phyloP scores from a whole-genome alignment of 2,888 invertebrate genomes.

The Xylota segnis region DNA sequence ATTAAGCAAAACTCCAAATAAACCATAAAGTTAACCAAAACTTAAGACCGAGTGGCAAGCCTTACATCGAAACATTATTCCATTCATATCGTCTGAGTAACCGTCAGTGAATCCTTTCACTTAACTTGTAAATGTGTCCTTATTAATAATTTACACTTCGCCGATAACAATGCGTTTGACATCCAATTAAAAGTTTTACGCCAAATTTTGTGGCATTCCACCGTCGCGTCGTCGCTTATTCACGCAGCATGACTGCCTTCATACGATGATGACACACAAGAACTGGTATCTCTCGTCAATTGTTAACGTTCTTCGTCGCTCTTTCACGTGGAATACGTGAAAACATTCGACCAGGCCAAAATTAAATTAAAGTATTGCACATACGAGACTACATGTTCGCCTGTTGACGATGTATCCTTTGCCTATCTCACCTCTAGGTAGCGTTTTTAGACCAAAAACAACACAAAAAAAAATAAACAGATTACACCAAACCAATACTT shows the following conservation, averaged over 20 bases:
- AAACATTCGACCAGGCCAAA: slow-evolving; percentile 43
- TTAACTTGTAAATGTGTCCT: slow-evolving; percentile 47
- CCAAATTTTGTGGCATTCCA: slow-evolving; percentile 44
- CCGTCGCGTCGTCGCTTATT: slow-evolving; percentile 41
- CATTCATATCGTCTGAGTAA: slow-evolving; percentile 15
- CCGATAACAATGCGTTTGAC: slow-evolving; percentile 58
- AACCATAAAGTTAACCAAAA: not conserved
- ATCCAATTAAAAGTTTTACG: slow-evolving; percentile 68
- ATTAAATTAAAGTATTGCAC: slow-evolving; percentile 10
- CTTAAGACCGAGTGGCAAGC: not conserved
- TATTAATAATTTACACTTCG: slow-evolving; percentile 68
- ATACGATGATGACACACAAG: slow-evolving; percentile 10
- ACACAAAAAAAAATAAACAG: no score
- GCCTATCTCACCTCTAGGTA: no score
- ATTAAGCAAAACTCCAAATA: no score
- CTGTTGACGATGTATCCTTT: no score
- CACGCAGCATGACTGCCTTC: slow-evolving; percentile 29
- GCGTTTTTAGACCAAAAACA: no score
- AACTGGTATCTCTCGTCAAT: slow-evolving; percentile 33
- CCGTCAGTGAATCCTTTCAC: slow-evolving; percentile 22
- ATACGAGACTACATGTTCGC: not conserved
- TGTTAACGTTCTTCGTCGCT: slow-evolving; percentile 17
- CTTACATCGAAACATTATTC: not conserved
- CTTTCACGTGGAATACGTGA: slow-evolving; percentile 27
- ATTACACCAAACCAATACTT: not conserved